Percentiles rank a stretch among this genome's conserved stretches.
These are phyloP conservation scores for Melolontha melolontha DNA, from an alignment of 2,888 invertebrate species.

Conservation along the genomic window DNA sequence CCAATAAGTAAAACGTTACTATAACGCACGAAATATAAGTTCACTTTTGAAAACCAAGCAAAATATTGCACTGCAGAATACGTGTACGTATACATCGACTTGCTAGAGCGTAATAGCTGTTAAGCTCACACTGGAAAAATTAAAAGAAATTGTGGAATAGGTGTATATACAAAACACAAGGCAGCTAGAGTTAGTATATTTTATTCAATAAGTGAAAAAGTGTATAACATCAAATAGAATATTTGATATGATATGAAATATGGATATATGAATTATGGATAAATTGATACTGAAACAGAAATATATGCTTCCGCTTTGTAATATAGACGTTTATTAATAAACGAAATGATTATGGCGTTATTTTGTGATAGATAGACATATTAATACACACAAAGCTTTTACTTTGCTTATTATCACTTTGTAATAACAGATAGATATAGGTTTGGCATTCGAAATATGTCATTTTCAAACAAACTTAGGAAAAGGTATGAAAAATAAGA, in stretches of 20 bases:
- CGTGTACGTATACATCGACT: conserved; percentile 27
- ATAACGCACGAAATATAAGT: conserved; percentile 12
- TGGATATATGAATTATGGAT: conserved; percentile 1
- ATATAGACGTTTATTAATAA: no score
- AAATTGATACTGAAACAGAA: conserved; percentile 6
- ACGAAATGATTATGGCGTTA: no score
- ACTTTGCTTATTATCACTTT: no score
- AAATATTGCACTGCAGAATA: conserved; percentile 21
- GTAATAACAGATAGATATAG: no score
- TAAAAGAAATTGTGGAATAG: conserved; percentile 12
- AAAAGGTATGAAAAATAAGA: no score
- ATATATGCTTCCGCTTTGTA: no score
- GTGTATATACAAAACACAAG: conserved; percentile 40
- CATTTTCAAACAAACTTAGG: no score
- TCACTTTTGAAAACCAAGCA: conserved; percentile 14
- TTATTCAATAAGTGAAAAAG: conserved; percentile 45
- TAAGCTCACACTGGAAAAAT: conserved; percentile 35
- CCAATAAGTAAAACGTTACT: conserved; percentile 11
- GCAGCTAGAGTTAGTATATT: conserved; percentile 28
- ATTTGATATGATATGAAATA: conserved; percentile 19
- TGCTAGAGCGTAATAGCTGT: conserved; percentile 13
- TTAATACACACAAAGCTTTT: no score
- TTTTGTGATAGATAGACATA: no score
- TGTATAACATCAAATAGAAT: conserved; percentile 42
- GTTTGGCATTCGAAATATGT: no score